Evolutionary conservation across 1,140 invertebrate genomes (phyloP), one percentile per base, ranked within the genome.

Genomic region (Drusus annulatus): DNA sequence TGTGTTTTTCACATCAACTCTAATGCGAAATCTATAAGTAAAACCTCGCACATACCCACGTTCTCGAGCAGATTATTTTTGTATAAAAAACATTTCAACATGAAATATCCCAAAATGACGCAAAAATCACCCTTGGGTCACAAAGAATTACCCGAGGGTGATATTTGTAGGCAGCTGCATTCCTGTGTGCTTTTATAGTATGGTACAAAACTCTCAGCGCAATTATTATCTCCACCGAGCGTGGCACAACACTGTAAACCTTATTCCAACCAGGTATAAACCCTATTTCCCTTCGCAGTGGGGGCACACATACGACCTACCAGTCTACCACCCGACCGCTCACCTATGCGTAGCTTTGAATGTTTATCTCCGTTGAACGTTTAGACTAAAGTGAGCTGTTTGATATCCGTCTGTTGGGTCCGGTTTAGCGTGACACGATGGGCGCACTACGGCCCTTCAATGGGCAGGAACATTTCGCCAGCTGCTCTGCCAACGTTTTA

Each of bases 401-500:
- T 65, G 62, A 25, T 28, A 15, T 28, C 62, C 36, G 65, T 19
- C 7, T 16, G n/a, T 17, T 21, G n/a, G 31, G 65, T 10, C n/a
- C 21, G 45, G 17, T 69, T 69, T 69, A 19, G 15, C 21, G 21
- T 69, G 65, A 19, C 65, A 23, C 7, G 28, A 19, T 23, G 36
- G n/a, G 1, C n/a, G 65, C 36, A 17, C 23, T 69, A 23, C 31
- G 36, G 45, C 65, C 50, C 71, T 28, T n/a, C 36, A 21, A 23
- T 28, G 54, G 19, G 45, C 69, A 56, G 54, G 21, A n/a, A 58
- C 23, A 56, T 56, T 25, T 60, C 36, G 28, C 74, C 74, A 76
- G 74, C 74, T 76, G 74, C 25, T 50, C 54, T 25, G 51, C 15
- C 50, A 15, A 60, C 54, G 54, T 76, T 76, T 60, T 76, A 76